phyloP scores from a whole-genome alignment of 2,797 vertebrate genomes.

The Scomberomorus guttatus region DNA sequence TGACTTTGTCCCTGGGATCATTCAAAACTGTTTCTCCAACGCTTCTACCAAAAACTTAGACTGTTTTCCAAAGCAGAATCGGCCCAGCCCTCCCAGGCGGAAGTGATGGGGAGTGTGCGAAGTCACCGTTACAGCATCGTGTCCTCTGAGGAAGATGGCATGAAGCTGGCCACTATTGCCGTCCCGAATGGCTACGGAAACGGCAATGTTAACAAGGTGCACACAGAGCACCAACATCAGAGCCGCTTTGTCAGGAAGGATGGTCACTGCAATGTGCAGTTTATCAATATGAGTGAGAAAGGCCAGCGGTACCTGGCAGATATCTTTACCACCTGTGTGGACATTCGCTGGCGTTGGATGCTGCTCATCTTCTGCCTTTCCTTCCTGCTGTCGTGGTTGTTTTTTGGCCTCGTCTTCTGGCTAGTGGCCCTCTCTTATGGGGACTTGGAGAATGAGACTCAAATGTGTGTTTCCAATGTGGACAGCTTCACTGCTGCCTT shows the following conservation, averaged over 20 bases:
- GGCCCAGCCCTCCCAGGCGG: constrained; percentile 89
- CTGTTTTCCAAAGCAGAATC: constrained; percentile 97
- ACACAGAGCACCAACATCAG: constrained; percentile 87
- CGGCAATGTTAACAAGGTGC: constrained; percentile 91
- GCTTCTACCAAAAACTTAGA: constrained; percentile 97
- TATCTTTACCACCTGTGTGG: constrained; percentile 98
- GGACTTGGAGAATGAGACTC: constrained; percentile 88
- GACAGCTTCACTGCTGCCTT: constrained; percentile 98
- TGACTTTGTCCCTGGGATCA: constrained; percentile 85
- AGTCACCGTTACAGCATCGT: constrained; percentile 98
- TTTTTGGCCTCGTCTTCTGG: constrained; percentile 98
- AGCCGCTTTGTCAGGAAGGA: constrained; percentile 97
- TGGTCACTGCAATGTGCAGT: constrained; percentile 97
- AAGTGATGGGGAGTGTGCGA: constrained; percentile 97
- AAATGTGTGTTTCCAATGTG: constrained; percentile 93
- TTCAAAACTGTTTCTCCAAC: constrained; percentile 99
- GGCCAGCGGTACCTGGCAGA: constrained; percentile 97
- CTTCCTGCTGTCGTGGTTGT: constrained; percentile 95
- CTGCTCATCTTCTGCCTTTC: constrained; percentile 95
- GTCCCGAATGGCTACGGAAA: constrained; percentile 92
- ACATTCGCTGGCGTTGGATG: constrained; percentile 99
- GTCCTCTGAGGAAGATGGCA: constrained; percentile 96
- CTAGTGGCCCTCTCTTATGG: constrained; percentile 93
- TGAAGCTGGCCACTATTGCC: constrained; percentile 93
- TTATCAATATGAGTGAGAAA: constrained; percentile 97